Conservation (phyloP, 2,113 vertebrate species). For the Eulemur rufifrons region DNA sequence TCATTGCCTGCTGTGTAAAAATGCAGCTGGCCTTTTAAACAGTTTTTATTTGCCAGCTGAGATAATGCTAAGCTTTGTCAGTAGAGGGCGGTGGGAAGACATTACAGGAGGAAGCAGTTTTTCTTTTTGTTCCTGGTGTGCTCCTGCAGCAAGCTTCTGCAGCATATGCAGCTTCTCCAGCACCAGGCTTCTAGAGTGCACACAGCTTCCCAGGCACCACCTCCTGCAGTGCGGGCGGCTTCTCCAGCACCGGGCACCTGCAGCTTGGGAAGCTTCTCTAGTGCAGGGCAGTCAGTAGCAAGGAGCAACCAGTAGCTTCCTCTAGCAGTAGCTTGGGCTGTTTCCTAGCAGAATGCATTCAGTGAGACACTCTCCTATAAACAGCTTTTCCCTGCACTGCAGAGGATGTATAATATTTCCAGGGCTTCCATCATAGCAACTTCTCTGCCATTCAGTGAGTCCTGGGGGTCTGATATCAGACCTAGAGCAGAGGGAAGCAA, state of each 20-base stretch:
- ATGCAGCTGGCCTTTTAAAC: background rate
- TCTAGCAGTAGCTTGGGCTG: background rate
- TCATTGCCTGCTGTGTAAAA: constrained; percentile 20
- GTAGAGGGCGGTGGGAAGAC: background rate
- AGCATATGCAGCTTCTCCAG: background rate
- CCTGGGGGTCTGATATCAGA: background rate
- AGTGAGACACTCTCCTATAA: background rate
- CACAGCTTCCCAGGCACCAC: background rate
- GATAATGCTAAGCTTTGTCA: background rate
- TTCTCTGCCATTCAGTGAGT: background rate
- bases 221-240: background rate
- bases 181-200: background rate
- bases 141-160: background rate
- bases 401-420: background rate
- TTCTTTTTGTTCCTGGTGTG: background rate
- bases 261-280: background rate
- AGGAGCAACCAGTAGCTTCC: background rate
- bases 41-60: background rate
- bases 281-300: background rate
- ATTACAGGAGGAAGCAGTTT: background rate
- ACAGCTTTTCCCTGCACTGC: background rate
- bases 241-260: background rate
- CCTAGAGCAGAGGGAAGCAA: background rate
- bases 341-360: background rate
- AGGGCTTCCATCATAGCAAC: background rate